Conservation (phyloP, 2,113 vertebrate species). For the Upupa epops region DNA sequence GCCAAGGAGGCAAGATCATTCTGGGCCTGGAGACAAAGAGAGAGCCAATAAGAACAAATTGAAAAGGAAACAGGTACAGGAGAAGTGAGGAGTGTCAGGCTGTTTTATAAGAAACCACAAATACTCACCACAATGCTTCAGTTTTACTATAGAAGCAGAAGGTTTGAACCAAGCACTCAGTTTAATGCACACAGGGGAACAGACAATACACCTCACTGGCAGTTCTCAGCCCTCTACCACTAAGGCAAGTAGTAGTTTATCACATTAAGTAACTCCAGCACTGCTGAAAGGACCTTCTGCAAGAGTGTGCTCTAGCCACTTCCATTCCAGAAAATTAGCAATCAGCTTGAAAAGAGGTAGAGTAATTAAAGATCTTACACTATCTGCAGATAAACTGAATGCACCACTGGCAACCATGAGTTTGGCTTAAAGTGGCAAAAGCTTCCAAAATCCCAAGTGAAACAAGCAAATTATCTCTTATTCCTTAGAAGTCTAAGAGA, state of each 20-base stretch:
- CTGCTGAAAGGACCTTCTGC: neutral
- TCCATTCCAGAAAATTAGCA: neutral
- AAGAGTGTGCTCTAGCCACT: neutral
- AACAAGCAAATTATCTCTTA: neutral
- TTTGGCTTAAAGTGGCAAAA: neutral
- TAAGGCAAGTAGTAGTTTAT: neutral
- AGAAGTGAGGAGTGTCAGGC: conserved; percentile 22
- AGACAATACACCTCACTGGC: neutral
- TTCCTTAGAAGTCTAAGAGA: neutral
- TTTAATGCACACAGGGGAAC: neutral
- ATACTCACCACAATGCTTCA: neutral
- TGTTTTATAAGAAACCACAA: neutral
- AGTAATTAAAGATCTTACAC: neutral
- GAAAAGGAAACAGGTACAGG: conserved; percentile 43
- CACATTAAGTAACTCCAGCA: neutral
- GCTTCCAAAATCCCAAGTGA: neutral
- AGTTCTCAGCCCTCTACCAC: neutral
- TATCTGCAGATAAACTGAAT: neutral
- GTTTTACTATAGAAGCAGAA: conserved; percentile 1
- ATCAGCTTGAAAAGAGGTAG: neutral
- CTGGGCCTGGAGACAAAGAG: conserved; percentile 84
- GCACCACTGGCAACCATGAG: neutral
- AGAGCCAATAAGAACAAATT: conserved; percentile 74
- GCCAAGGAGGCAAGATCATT: conserved; percentile 87
- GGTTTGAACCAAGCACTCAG: neutral